These are phyloP conservation scores for Orchestes rusci DNA, from an alignment of 2,888 invertebrate genomes.

Conservation along the genomic window DNA sequence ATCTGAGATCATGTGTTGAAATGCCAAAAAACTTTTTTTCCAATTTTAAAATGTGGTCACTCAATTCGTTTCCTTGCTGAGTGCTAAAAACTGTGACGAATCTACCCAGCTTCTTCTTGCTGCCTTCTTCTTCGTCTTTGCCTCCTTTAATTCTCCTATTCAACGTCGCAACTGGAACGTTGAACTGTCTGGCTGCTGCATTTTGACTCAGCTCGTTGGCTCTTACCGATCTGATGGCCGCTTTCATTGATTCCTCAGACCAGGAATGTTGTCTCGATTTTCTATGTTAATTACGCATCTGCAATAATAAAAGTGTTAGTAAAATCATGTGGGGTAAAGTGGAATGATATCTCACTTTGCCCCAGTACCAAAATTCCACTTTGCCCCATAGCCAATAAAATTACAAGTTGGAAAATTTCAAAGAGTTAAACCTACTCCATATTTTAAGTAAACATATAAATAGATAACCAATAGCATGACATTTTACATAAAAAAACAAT, in stretches of 20 bases:
- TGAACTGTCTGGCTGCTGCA: not conserved
- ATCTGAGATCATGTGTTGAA: constrained; percentile 4
- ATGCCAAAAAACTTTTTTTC: constrained; percentile 6
- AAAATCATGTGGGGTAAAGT: not conserved
- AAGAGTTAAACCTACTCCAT: no score
- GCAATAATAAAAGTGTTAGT: no score
- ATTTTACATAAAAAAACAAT: no score
- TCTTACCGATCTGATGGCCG: constrained; percentile 1
- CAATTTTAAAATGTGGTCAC: constrained; percentile 1
- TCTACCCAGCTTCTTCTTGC: constrained; percentile 3
- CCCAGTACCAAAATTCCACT: no score
- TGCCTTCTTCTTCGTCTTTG: constrained; percentile 1
- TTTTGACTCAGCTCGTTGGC: not conserved
- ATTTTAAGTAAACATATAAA: no score
- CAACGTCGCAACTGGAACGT: not conserved
- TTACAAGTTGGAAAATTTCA: no score
- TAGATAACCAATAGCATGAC: no score
- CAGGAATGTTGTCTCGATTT: constrained; percentile 2
- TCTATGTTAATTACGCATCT: constrained; percentile 3
- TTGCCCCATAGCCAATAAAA: no score
- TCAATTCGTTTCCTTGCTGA: constrained; percentile 1
- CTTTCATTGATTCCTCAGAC: constrained; percentile 4
- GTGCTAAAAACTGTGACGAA: not conserved
- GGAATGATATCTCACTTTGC: no score
- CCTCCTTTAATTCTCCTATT: constrained; percentile 4